phyloP scores from a whole-genome alignment of 2,888 invertebrate genomes.

The Eristalinus aeneus region DNA sequence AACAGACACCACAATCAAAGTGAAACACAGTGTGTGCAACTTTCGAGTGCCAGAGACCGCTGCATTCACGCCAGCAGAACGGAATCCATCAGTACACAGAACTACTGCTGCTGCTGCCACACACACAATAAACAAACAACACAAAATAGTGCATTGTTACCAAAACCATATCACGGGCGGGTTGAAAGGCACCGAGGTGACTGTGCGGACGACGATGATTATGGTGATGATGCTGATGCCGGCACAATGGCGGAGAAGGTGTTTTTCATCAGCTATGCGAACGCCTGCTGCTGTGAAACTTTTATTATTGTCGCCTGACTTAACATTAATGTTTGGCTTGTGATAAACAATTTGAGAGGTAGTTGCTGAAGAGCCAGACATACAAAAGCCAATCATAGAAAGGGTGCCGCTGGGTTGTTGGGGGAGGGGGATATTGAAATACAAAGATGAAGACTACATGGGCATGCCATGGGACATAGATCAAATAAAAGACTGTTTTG shows the following conservation, averaged over 20 bases:
- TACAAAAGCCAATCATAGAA: not conserved
- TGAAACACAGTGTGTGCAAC: conserved; percentile 16
- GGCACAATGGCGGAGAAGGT: not conserved
- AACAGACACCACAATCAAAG: not conserved
- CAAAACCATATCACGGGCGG: not conserved
- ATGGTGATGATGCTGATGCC: conserved; percentile 1
- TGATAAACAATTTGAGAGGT: conserved; percentile 43
- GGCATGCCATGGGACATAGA: not conserved
- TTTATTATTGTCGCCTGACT: conserved; percentile 39
- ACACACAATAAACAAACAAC: conserved; percentile 36
- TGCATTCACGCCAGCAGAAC: conserved; percentile 46
- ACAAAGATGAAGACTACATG: not conserved
- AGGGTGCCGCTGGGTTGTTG: not conserved
- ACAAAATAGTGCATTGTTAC: conserved; percentile 55
- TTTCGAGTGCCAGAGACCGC: not conserved
- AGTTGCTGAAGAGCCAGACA: not conserved
- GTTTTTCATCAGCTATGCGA: conserved; percentile 36
- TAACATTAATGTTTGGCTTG: conserved; percentile 39
- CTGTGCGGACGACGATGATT: not conserved
- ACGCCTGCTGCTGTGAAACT: not conserved
- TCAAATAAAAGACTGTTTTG: not conserved
- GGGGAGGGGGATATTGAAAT: no score
- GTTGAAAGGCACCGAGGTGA: not conserved
- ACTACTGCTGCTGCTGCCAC: conserved; percentile 4
- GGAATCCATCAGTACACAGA: conserved; percentile 15